Evolutionary conservation across 1,140 invertebrate genomes (phyloP).

Genomic region (Nephila pilipes): DNA sequence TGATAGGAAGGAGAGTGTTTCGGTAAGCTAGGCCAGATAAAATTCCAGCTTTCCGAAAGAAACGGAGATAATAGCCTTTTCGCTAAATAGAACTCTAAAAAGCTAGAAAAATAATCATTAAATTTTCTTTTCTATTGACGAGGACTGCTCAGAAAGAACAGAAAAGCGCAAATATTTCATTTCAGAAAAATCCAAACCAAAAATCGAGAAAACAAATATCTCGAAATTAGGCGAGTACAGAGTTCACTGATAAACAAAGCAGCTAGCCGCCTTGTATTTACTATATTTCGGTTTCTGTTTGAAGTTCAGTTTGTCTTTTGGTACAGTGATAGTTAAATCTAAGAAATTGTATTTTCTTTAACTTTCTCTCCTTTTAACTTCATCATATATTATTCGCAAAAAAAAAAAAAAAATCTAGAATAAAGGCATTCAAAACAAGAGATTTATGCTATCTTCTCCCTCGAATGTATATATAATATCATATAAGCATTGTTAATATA

Average conservation of each 20-base stretch:
- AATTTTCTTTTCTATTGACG: neutral
- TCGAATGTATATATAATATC: neutral
- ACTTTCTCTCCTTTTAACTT: too few relatives aligned
- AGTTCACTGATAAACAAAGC: neutral
- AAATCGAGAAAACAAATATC: constrained; percentile 1
- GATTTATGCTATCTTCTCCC: neutral
- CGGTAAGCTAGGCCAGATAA: neutral
- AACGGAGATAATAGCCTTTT: neutral
- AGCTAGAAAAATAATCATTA: neutral
- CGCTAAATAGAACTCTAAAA: constrained; percentile 20
- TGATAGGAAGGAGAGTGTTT: constrained; percentile 7
- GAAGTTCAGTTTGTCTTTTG: neutral
- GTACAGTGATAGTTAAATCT: neutral
- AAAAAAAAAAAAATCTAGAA: neutral
- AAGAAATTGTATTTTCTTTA: neutral
- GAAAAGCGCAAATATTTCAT: neutral
- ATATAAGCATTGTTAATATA: too few relatives aligned
- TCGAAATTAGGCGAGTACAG: neutral
- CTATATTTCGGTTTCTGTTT: constrained; percentile 1
- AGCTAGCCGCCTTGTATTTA: neutral
- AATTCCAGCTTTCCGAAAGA: neutral
- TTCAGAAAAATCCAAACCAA: neutral
- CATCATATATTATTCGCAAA: neutral
- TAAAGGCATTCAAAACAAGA: neutral
- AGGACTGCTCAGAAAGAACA: neutral